Base-by-base conservation (phyloP, 2,888 invertebrate species). In the Drosophila seclusa region DNA sequence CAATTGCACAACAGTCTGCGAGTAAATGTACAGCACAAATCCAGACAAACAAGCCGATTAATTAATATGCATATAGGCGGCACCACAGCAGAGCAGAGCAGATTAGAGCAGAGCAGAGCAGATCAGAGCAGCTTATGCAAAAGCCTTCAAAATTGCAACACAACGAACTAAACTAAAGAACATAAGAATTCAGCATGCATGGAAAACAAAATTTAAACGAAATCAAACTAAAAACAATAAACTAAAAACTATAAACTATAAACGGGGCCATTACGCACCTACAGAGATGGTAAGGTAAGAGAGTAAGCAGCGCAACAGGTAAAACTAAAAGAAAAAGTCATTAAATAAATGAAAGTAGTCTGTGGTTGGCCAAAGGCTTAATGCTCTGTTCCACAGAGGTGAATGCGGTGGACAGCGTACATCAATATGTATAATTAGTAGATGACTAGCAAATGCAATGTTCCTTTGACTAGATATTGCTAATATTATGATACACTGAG, bases 1-100 rank as follows among this genome's bases (percentile, higher is more conserved):
- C 32, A 64, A 49, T 60, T 80, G 68, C 69, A 76, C 80, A 80
- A 68, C 62, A 69, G 48, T 68, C 76, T 54, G 69, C 52, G 48
- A 60, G 80, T 61, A 58, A 68, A 80, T 58, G 18, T 59, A 79
- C 52, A 73, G 60, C 53, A 72, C 57, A 55, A 57, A 57, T 77
- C 53, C 53, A 75, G 73, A 59, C 78, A 73, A 66, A 73, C 50
- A 59, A 72, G 59, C 65, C 48, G 42, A 58, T 60, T 31, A 57
- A 63, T 40, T 55, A 27, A 50, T 50, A 55, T 31, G 16, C 21
- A 53, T 54, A 54, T n/a, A 54, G 27, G 27, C 36, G 45, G 48
- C 52, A 62, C 59, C 61, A 71, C 42, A 72, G 57, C 68, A 54
- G 32, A 68, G 58, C 67, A 68, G 32, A 53, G 7, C 31, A 50